phyloP scores from a whole-genome alignment of 2,113 vertebrate species.

The Ptychochromis oligacanthus region DNA sequence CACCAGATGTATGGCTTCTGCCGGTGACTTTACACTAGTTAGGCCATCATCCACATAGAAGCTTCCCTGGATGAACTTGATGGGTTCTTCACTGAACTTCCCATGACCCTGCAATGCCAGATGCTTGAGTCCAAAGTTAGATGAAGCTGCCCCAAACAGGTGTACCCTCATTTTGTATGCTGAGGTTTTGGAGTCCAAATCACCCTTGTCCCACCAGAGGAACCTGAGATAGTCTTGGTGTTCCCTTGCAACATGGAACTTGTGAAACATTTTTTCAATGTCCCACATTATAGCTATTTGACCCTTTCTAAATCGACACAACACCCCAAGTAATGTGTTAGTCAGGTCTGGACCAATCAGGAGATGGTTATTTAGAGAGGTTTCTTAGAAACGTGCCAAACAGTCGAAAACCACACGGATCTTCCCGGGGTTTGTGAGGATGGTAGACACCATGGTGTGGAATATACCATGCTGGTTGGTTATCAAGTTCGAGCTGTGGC shows the following conservation, averaged over 20 bases:
- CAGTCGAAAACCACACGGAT: background rate
- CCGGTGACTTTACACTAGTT: background rate
- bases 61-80: background rate
- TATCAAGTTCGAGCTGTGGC: background rate
- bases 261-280: background rate
- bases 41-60: background rate
- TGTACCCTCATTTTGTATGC: background rate
- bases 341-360: background rate
- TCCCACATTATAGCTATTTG: background rate
- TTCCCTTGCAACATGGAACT: no score
- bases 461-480: background rate
- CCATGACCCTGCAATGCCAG: background rate
- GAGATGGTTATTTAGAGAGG: background rate
- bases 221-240: no score
- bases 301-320: background rate
- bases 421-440: background rate
- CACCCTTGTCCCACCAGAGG: background rate
- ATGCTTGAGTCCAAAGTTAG: background rate
- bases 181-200: background rate
- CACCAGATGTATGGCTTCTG: background rate
- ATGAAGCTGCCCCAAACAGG: conserved; percentile 2
- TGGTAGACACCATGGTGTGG: background rate
- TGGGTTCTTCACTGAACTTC: background rate
- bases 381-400: background rate
- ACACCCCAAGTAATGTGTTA: background rate